Conservation (phyloP, 2,113 vertebrate species). For the Aepyceros melampus region DNA sequence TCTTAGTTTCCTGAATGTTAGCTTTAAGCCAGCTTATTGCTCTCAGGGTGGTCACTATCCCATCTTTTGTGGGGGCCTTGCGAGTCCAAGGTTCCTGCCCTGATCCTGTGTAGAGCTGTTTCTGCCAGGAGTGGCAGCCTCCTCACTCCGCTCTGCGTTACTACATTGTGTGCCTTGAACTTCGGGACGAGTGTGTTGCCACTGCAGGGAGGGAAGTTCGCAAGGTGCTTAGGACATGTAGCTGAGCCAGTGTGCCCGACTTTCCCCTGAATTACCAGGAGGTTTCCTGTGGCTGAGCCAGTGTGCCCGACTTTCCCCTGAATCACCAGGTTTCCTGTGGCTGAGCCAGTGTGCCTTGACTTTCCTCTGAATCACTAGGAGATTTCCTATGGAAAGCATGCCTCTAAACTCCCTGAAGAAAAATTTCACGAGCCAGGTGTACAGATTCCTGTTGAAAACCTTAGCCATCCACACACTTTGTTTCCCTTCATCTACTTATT, state of each 20-base stretch:
- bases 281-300: too few relatives aligned
- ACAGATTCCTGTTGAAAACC: neutral
- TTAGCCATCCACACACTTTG: neutral
- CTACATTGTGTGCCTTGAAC: rapidly evolving
- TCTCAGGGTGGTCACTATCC: rapidly evolving
- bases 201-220: neutral
- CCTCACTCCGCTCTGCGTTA: rapidly evolving
- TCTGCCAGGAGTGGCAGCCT: neutral
- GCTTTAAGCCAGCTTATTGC: neutral
- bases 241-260: rapidly evolving
- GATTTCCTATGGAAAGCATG: rapidly evolving
- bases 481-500: neutral
- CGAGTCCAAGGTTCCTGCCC: neutral
- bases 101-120: rapidly evolving
- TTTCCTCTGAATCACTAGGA: neutral
- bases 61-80: rapidly evolving
- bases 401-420: neutral
- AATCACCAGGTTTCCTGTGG: neutral
- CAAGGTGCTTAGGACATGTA: rapidly evolving
- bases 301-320: too few relatives aligned
- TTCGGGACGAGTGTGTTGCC: neutral
- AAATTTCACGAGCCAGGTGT: neutral
- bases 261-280: neutral
- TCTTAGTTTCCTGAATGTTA: neutral
- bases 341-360: neutral